Base-by-base conservation (phyloP, 1,140 invertebrate genomes). In the Drosophila pseudoananassae region DNA sequence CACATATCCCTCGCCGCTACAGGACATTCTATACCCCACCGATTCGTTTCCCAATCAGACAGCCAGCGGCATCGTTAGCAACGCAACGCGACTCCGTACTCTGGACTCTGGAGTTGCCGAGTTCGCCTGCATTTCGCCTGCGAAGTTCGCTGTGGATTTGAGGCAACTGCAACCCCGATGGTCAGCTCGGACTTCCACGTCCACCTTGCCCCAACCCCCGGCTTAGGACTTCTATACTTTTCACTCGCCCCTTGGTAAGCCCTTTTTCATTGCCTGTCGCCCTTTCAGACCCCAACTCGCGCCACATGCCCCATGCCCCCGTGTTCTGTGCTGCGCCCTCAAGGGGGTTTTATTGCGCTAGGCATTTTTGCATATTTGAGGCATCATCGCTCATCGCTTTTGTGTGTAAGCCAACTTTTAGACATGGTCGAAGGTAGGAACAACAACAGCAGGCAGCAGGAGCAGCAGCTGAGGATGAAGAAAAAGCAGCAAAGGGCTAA, bases 351-450 rank as follows among this genome's bases (percentile, higher is more conserved):
- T 88, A 87, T 88, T 82, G 82, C 83, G 83, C 83, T 82, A 76
- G 78, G 83, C 83, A 87, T 88, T 88, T 88, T 88, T 88, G 83
- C 83, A 88, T 88, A 88, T 88, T 88, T 88, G 83, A 88, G 83
- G 83, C 83, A 88, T 88, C 83, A 88, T 88, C 83, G 83, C 83
- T 88, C 83, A 88, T 88, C 83, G 83, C 83, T 88, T 88, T 88
- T 88, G 83, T 88, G 78, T 82, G 78, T 88, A 88, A 88, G 83
- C 83, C 75, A 88, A 88, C 83, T 87, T 87, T 87, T 76, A 80
- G 59, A 75, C 74, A 60, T 65, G 64, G 56, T 59, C 51, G 54
- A 64, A 77, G 76, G 55, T 68, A 51, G 38, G 40, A 47, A 60
- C 60, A 53, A 31, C 43, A 36, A 47, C 52, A 25, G 38, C 43